Base-by-base conservation (phyloP, 2,888 invertebrate genomes). In the Horisme vitalbata region DNA sequence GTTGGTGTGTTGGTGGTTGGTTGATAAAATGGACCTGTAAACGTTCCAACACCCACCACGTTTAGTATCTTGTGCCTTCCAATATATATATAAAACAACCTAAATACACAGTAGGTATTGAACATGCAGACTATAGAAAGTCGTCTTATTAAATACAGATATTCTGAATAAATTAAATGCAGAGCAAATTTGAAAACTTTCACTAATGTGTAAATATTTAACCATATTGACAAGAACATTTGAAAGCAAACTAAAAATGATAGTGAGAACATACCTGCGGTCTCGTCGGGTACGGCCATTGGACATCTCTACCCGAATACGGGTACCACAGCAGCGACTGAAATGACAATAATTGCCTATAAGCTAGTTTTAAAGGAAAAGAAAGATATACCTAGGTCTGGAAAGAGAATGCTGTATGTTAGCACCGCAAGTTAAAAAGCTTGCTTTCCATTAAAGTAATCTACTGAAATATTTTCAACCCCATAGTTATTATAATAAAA, bases 291-390 rank as follows among this genome's bases (percentile, higher is more conserved):
- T 95, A 62, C 96, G 92, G 0, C 97, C 97, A 55, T 95, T 96
- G 0, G 97, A 97, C 97, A 97, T 97, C 88, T 97, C 97, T 9
- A 97, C 97, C 52, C 97, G 93, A 38, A 97, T 95, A 68, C 97
- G 93, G 15, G 96, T 95, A 6, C 97, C 97, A 84, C 97, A 97
- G 84, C 96, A 95, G 36, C 96, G 94, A 50, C 96, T 96, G 71
- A 9, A 69, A 63, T 52, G 10, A 53, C 45, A 44, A 46, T 31
- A 35, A 21, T 33, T 1, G 10, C 11, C 7, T 35, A 12, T n/a
- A 28, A 20, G 12, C 7, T 21, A 0, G 2, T 1, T 2, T 10
- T 5, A 13, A 43, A 14, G 21, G 4, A n/a, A 11, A n/a, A n/a
- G 4, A 8, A 23, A 11, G 5, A n/a, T n/a, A n/a, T n/a, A n/a